phyloP scores from a whole-genome alignment of 2,797 vertebrate species.

The Schizothorax lantsangensis region DNA sequence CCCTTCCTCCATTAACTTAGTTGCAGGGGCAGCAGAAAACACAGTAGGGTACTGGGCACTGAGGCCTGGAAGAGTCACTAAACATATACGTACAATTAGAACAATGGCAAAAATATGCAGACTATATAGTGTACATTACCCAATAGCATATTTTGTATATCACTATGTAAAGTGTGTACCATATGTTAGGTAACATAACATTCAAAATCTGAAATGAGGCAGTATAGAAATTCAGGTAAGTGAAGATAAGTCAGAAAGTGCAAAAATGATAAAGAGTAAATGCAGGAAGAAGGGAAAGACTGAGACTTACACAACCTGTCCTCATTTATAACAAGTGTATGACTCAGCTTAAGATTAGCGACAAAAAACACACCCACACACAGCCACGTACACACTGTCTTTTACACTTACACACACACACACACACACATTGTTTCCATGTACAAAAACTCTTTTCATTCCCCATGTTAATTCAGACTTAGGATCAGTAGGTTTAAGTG shows the following conservation, averaged over 20 bases:
- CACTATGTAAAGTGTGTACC: neutral
- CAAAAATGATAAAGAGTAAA: conserved; percentile 29
- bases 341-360: conserved; percentile 63
- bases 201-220: neutral
- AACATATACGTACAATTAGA: conserved; percentile 54
- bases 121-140: conserved; percentile 44
- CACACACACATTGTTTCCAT: conserved; percentile 47
- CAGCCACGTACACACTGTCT: conserved; percentile 39
- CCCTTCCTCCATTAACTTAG: conserved; percentile 95
- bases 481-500: conserved; percentile 57
- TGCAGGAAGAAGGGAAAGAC: conserved; percentile 32
- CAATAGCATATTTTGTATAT: conserved; percentile 1
- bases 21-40: conserved; percentile 85
- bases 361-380: conserved; percentile 45
- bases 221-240: neutral
- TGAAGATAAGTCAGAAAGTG: conserved; percentile 24
- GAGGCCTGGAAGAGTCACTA: conserved; percentile 91
- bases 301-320: conserved; percentile 60
- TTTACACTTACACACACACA: conserved; percentile 33
- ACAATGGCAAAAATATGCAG: conserved; percentile 39
- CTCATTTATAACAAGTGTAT: conserved; percentile 53
- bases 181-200: neutral
- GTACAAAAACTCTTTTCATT: conserved; percentile 61
- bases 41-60: conserved; percentile 91
- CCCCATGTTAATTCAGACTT: conserved; percentile 57